Evolutionary conservation across 2,113 vertebrate genomes (phyloP).

Genomic region (Pelusios castaneus): DNA sequence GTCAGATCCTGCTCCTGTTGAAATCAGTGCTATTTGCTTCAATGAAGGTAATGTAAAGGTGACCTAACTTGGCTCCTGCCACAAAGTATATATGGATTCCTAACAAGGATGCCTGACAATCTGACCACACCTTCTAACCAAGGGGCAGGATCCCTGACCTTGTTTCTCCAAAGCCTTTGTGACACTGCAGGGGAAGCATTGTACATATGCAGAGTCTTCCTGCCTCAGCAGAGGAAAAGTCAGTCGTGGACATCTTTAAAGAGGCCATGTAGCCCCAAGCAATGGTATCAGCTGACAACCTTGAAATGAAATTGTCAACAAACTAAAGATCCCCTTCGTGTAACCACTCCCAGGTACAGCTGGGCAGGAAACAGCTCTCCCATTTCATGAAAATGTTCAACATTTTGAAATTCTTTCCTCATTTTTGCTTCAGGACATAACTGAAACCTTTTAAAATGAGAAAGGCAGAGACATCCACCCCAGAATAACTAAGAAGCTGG

Average conservation of each 20-base stretch:
- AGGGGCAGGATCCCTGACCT: neutral
- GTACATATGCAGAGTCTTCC: neutral
- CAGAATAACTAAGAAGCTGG: neutral
- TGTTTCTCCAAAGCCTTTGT: neutral
- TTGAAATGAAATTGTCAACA: neutral
- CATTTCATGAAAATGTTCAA: neutral
- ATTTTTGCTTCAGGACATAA: neutral
- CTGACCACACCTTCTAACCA: neutral
- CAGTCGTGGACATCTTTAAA: neutral
- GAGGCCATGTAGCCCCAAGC: neutral
- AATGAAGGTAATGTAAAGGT: neutral
- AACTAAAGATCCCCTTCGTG: neutral
- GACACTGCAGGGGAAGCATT: neutral
- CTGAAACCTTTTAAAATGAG: neutral
- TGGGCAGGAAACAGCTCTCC: neutral
- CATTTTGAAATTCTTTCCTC: neutral
- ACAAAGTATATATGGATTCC: neutral
- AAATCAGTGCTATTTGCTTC: neutral
- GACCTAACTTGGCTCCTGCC: neutral
- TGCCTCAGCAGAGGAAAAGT: neutral
- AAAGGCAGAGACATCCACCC: neutral
- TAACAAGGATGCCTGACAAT: neutral
- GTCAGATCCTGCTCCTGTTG: too few species aligned
- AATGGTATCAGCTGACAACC: neutral
- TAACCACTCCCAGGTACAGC: neutral